Evolutionary conservation across 2,113 vertebrate species (phyloP).

Genomic region (Scomber scombrus): DNA sequence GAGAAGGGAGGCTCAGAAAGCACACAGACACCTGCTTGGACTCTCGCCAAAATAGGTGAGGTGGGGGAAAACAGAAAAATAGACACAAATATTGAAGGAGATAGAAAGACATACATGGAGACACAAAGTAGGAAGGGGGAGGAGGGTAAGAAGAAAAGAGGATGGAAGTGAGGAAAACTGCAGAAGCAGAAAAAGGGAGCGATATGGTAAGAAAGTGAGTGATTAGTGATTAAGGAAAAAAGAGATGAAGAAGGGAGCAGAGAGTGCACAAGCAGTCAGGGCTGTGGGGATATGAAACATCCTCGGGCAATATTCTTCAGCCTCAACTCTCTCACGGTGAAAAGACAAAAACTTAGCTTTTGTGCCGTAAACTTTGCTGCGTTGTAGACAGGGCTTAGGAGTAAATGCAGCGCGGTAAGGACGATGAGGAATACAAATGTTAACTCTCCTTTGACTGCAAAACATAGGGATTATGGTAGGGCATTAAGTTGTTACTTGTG

Average conservation of each 20-base stretch:
- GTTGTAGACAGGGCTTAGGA: constrained; percentile 62
- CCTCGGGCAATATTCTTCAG: constrained; percentile 77
- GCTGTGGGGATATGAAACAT: constrained; percentile 78
- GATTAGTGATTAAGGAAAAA: constrained; percentile 71
- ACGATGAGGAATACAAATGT: constrained; percentile 77
- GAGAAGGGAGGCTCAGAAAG: constrained; percentile 36
- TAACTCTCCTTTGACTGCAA: constrained; percentile 56
- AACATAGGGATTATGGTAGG: constrained; percentile 45
- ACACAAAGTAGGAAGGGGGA: background rate
- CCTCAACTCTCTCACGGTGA: constrained; percentile 70
- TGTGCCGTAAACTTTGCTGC: constrained; percentile 75
- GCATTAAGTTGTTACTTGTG: constrained; percentile 50
- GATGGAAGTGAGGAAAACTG: constrained; percentile 7
- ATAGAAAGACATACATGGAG: constrained; percentile 13
- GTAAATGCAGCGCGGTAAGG: constrained; percentile 34
- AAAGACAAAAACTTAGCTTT: constrained; percentile 74
- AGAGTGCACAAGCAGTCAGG: constrained; percentile 48
- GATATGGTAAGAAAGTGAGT: constrained; percentile 45
- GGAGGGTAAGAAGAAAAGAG: constrained; percentile 37
- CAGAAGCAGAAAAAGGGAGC: constrained; percentile 30
- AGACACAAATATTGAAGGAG: constrained; percentile 6
- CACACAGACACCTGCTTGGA: constrained; percentile 35
- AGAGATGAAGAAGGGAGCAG: constrained; percentile 61
- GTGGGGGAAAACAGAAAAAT: background rate
- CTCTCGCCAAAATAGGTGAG: constrained; percentile 28